Evolutionary conservation across 2,113 vertebrate species (phyloP).

Genomic region (Ammodytes marinus): DNA sequence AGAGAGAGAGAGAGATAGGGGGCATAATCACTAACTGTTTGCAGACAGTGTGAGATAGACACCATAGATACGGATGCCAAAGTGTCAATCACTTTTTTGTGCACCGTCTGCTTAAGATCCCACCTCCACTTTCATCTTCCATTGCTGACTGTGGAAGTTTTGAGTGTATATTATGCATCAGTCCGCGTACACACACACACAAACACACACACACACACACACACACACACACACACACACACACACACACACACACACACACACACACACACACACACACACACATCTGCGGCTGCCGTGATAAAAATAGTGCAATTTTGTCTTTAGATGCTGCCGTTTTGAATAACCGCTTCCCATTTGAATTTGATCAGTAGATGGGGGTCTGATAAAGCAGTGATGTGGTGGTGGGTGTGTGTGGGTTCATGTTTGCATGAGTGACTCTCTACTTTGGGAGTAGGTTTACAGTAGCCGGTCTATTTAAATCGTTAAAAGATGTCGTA

Average conservation of each 20-base stretch:
- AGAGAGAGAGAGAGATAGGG: background rate
- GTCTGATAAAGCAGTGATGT: conserved; percentile 52
- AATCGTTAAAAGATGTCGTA: conserved; percentile 67
- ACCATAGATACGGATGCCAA: conserved; percentile 56
- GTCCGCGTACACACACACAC: background rate
- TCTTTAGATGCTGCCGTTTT: background rate
- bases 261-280: background rate
- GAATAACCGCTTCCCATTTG: background rate
- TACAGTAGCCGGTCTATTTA: conserved; percentile 75
- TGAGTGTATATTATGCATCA: background rate
- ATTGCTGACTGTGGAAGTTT: background rate
- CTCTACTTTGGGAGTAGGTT: conserved; percentile 55
- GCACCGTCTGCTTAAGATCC: conserved; percentile 18
- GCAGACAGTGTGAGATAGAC: conserved; percentile 57
- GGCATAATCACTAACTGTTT: conserved; percentile 63
- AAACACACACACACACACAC: background rate
- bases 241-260: background rate
- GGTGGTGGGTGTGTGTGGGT: conserved; percentile 27
- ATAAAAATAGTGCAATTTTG: background rate
- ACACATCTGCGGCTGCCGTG: background rate
- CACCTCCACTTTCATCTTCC: conserved; percentile 27
- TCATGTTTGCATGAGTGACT: conserved; percentile 62
- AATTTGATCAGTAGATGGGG: conserved; percentile 16
- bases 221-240: background rate
- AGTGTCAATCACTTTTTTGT: conserved; percentile 59